Evolutionary conservation across 2,888 invertebrate species (phyloP).

Genomic region (Mongoloraphidia duomilia): DNA sequence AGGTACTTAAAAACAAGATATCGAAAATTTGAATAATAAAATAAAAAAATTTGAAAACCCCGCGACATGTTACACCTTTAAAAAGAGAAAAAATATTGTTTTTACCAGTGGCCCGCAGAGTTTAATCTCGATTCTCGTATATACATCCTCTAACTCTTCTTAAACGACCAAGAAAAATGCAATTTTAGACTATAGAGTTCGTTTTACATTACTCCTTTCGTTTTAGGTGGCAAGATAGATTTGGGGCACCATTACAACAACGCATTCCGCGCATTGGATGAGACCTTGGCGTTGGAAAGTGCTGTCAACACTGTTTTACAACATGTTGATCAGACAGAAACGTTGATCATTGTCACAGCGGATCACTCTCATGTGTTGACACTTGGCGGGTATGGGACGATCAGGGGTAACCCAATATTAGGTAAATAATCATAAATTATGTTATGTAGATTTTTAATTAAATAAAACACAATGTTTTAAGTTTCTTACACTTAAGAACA

Average conservation of each 20-base stretch:
- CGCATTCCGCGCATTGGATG: constrained; percentile 43
- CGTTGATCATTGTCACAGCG: constrained; percentile 50
- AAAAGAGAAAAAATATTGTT: too few species aligned
- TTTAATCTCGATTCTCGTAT: too few species aligned
- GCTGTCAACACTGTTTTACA: constrained; percentile 41
- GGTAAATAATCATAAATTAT: constrained; percentile 20
- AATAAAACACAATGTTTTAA: too few species aligned
- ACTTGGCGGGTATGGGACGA: constrained; percentile 44
- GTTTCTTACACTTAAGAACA: too few species aligned
- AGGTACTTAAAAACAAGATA: too few species aligned
- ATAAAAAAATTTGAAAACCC: too few species aligned
- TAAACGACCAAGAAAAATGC: background rate
- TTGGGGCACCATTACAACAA: constrained; percentile 48
- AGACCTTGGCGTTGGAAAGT: constrained; percentile 45
- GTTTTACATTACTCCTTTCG: background rate
- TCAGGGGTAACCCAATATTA: constrained; percentile 41
- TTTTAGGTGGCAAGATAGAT: constrained; percentile 41
- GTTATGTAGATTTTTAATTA: too few species aligned
- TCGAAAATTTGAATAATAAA: too few species aligned
- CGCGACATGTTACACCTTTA: too few species aligned
- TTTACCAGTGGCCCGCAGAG: too few species aligned
- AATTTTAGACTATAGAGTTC: background rate
- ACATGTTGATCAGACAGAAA: constrained; percentile 37
- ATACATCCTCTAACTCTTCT: too few species aligned
- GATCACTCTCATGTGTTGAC: constrained; percentile 49